Evolutionary conservation across 1,140 invertebrate genomes (phyloP).

Genomic region (Sycophila sp.): DNA sequence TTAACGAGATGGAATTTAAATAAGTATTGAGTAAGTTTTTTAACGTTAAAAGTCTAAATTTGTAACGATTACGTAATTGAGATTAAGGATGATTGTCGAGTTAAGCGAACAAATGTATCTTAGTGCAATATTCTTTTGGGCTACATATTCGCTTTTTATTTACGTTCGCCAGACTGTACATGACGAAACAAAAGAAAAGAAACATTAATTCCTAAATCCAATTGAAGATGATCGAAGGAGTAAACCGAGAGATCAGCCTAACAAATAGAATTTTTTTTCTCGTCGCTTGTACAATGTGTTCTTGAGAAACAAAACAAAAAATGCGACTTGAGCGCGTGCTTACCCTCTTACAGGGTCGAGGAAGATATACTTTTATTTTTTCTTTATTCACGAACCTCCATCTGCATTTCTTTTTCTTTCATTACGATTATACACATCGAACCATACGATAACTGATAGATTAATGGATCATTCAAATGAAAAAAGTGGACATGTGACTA

Average conservation of each 20-base stretch:
- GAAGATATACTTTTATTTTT: too few species aligned
- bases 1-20: too few species aligned
- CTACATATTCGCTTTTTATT: slow-evolving; percentile 10
- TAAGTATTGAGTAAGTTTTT: neutral
- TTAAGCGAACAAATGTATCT: slow-evolving; percentile 30
- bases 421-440: slow-evolving; percentile 24
- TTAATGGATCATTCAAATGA: slow-evolving; percentile 20
- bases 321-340: slow-evolving; percentile 10
- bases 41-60: neutral
- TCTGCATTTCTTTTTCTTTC: slow-evolving; percentile 19
- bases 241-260: neutral
- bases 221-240: too few species aligned
- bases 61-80: neutral
- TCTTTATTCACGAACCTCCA: slow-evolving; percentile 8
- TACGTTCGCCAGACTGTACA: neutral
- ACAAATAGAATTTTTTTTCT: neutral
- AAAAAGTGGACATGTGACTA: neutral
- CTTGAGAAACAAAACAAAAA: neutral
- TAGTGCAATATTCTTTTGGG: slow-evolving; percentile 24
- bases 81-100: slow-evolving; percentile 10
- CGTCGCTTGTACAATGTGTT: slow-evolving; percentile 24
- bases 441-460: neutral
- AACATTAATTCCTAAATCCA: too few species aligned
- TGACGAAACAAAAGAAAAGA: neutral
- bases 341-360: neutral